Base-by-base conservation (phyloP, 2,113 vertebrate species). In the Oceanites oceanicus region DNA sequence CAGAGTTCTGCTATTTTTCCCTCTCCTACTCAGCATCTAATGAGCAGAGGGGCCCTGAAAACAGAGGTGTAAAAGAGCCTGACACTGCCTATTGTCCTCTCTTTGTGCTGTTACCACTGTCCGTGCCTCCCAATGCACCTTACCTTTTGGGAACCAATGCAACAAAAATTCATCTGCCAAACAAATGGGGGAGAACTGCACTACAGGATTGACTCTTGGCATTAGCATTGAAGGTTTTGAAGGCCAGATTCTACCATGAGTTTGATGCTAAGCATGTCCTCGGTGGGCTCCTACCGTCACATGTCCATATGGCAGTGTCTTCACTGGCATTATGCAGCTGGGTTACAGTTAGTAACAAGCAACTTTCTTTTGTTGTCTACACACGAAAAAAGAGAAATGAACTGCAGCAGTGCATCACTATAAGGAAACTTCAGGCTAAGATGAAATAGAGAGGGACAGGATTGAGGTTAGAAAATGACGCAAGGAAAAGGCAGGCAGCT, bases 281-380 rank as follows among this genome's bases (percentile, higher is more conserved):
- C 0, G 0, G 9, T 11, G 62, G 13, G 4, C 27, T 68, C 21
- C 9, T 26, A 13, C 9, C 8, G 10, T 47, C 50, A 4, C 0
- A 1, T 2, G 29, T 29, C n/a, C 21, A 0, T 3, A 29, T 1
- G 15, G 4, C 45, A 20, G 6, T 1, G 30, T 29, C 49, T 53
- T 68, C 49, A 12, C 1, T 5, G 26, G 26, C 66, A 11, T 47
- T 13, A 21, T 0, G 1, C 13, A 38, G 26, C 12, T 15, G 15
- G 19, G 11, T 29, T 55, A 14, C 26, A 44, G 44, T n/a, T 30
- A 12, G 36, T 5, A 22, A 18, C 6, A 32, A 23, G 27, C 15
- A 72, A 49, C 19, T 65, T 49, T 13, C 18, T 21, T 30, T 14
- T 50, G 27, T 6, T 26, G 23, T 8, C 11, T 17, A 7, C 0